Evolutionary conservation across 2,888 invertebrate species (phyloP).

Genomic region (Lasioglossum morio): DNA sequence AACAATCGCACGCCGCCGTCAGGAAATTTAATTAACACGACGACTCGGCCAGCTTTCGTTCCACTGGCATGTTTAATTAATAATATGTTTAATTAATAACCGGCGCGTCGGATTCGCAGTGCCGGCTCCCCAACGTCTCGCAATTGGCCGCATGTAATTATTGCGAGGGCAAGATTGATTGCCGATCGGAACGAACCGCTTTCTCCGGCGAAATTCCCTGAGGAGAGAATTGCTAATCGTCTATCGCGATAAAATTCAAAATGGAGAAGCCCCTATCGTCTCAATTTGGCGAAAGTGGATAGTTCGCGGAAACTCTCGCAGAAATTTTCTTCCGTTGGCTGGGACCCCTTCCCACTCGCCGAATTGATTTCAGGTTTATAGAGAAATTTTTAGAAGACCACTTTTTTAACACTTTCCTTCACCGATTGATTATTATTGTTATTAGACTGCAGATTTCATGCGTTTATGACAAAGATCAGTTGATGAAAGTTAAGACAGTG

Average conservation of each 20-base stretch:
- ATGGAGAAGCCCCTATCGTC: neutral
- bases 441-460: too few relatives aligned
- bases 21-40: constrained; percentile 37
- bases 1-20: neutral
- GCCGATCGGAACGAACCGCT: constrained; percentile 29
- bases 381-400: too few relatives aligned
- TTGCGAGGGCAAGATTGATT: constrained; percentile 48
- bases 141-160: constrained; percentile 41
- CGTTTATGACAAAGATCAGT: too few relatives aligned
- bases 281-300: constrained; percentile 20
- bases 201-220: neutral
- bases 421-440: too few relatives aligned
- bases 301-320: neutral
- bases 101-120: constrained; percentile 15
- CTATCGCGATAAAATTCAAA: neutral
- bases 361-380: too few relatives aligned
- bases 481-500: too few relatives aligned
- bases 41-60: constrained; percentile 20
- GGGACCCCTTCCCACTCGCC: too few relatives aligned
- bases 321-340: neutral
- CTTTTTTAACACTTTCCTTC: too few relatives aligned
- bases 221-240: neutral
- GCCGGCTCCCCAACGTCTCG: constrained; percentile 19
- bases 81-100: constrained; percentile 22
- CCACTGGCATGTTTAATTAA: constrained; percentile 8